Evolutionary conservation across 2,888 invertebrate species (phyloP), one percentile per base, ranked within the genome.

Genomic region (Galeopsomyia nigrocyanea): DNA sequence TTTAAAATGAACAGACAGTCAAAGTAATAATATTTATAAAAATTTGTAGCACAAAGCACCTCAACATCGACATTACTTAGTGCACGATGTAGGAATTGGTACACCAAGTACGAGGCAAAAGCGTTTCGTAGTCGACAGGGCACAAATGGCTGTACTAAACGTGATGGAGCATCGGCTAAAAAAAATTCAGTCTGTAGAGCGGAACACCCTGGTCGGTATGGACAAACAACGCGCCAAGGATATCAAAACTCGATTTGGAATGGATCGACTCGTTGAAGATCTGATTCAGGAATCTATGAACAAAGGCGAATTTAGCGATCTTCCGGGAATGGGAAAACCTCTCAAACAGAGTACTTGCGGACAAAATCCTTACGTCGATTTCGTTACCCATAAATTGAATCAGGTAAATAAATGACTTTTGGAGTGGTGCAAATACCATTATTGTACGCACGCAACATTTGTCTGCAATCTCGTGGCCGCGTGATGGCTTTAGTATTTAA

Each of bases 221-320:
- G 82, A 82, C 68, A 81, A 82, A 58, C 77, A 74, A 31, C 78
- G 71, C 31, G 82, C 84, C 1, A 80, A 82, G 75, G 81, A 84
- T 73, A 79, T 83, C 46, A 82, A 84, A 64, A 81, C 88, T 3
- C 79, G 89, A 75, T 91, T 92, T 82, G 95, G 95, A 0, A 92
- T 95, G 79, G 96, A 97, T 76, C 91, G 96, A 67, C 87, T 97
- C 0, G 96, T 96, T 0, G 97, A 97, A 85, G 97, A 97, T 88
- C 88, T 96, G 74, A 97, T 97, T 77, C 95, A 95, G 80, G 95
- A 96, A 82, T 93, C 96, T 0, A 96, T 97, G 91, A 92, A 92
- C 0, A 93, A 92, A 84, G 97, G 97, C 0, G 95, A 97, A 81
- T 97, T 97, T 86, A 92, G 92, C 78, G 95, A 97, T 86, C 87